phyloP scores from a whole-genome alignment of 2,888 invertebrate species.

The Trichopria drosophilae region DNA sequence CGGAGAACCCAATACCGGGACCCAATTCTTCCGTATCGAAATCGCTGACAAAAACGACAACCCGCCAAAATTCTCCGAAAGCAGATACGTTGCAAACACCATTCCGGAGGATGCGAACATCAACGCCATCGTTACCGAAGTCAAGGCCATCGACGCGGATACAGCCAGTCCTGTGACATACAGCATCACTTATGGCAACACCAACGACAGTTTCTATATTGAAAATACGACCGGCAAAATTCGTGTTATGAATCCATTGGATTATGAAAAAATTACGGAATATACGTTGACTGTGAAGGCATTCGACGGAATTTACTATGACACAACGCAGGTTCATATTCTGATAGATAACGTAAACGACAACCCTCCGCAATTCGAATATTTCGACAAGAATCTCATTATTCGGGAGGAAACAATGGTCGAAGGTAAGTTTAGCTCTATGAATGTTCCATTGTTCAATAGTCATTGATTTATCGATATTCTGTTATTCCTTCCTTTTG shows the following conservation, averaged over 20 bases:
- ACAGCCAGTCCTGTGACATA: conserved; percentile 84
- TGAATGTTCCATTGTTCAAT: no score
- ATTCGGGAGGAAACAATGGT: conserved; percentile 76
- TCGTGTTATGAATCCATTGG: conserved; percentile 74
- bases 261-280: conserved; percentile 83
- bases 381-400: conserved; percentile 71
- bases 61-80: conserved; percentile 82
- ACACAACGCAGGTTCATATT: conserved; percentile 81
- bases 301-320: conserved; percentile 81
- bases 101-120: conserved; percentile 83
- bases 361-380: conserved; percentile 81
- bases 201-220: conserved; percentile 83
- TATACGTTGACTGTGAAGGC: conserved; percentile 83
- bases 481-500: no score
- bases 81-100: conserved; percentile 72
- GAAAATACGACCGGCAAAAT: conserved; percentile 84
- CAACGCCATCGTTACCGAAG: conserved; percentile 81
- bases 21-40: conserved; percentile 84
- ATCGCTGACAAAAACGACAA: conserved; percentile 98
- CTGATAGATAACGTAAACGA: conserved; percentile 90
- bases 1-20: conserved; percentile 72
- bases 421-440: conserved; percentile 61
- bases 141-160: conserved; percentile 85
- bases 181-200: conserved; percentile 85
- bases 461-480: no score